These are phyloP conservation scores for Xestia ashworthii DNA, from an alignment of 2,888 invertebrate genomes.

Conservation along the genomic window DNA sequence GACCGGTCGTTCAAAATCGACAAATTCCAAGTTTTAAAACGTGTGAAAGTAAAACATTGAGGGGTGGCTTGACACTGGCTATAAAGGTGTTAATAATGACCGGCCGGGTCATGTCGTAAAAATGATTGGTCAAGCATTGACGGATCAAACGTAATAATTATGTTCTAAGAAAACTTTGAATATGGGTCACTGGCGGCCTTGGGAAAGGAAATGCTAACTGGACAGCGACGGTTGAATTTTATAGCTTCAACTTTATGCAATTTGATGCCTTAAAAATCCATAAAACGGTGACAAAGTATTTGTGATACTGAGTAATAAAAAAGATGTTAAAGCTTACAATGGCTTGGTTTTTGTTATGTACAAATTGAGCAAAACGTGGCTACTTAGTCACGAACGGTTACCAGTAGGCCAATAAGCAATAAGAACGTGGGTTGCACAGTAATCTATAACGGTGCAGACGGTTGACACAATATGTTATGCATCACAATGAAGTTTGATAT, in stretches of 20 bases:
- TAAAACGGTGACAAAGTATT: constrained; percentile 43
- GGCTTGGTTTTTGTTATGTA: constrained; percentile 35
- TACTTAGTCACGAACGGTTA: constrained; percentile 56
- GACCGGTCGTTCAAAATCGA: constrained; percentile 81
- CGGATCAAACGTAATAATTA: constrained; percentile 80
- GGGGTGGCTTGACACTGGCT: constrained; percentile 76
- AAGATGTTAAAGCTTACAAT: constrained; percentile 25
- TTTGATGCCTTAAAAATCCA: constrained; percentile 43
- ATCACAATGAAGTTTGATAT: constrained; percentile 59
- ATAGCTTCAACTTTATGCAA: constrained; percentile 36
- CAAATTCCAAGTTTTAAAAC: constrained; percentile 86
- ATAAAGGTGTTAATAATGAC: constrained; percentile 80
- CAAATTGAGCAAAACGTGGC: constrained; percentile 43
- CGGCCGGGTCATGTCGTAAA: constrained; percentile 82
- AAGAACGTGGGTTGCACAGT: constrained; percentile 66
- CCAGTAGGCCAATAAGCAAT: constrained; percentile 61
- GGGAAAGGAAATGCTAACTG: constrained; percentile 84
- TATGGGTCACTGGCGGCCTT: constrained; percentile 85
- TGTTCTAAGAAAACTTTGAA: constrained; percentile 77
- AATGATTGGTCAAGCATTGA: constrained; percentile 88
- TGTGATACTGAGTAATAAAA: constrained; percentile 36
- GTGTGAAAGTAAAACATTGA: constrained; percentile 88
- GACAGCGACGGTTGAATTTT: constrained; percentile 57
- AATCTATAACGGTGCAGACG: constrained; percentile 67
- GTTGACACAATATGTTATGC: constrained; percentile 65